These are phyloP conservation scores for Oreotrochilus melanogaster DNA, from an alignment of 2,113 vertebrate species.

Conservation along the genomic window DNA sequence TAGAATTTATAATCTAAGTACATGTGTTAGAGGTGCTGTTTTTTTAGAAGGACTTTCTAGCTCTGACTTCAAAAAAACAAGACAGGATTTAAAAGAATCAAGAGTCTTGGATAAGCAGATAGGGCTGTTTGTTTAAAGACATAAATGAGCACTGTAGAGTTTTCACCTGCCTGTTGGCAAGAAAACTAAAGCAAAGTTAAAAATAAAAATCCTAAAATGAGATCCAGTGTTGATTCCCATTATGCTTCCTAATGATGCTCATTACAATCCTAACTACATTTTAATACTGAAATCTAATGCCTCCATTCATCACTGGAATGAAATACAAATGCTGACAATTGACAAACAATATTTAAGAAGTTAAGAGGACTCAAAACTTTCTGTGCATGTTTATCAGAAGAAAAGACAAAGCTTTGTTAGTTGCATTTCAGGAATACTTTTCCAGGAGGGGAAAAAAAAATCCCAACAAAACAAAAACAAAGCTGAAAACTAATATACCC, in stretches of 20 bases:
- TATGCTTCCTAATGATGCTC: constrained; percentile 72
- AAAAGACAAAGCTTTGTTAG: not conserved
- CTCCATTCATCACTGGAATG: constrained; percentile 72
- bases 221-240: constrained; percentile 59
- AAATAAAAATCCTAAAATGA: constrained; percentile 35
- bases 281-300: constrained; percentile 77
- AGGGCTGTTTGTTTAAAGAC: not conserved
- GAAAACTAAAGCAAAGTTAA: not conserved
- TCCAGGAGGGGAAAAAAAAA: not conserved
- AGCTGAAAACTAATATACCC: not conserved
- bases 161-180: constrained; percentile 19
- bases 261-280: constrained; percentile 77
- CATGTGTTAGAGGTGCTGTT: not conserved
- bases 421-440: not conserved
- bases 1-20: not conserved
- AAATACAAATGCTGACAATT: constrained; percentile 73
- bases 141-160: not conserved
- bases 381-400: constrained; percentile 28
- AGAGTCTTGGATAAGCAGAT: not conserved
- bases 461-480: not conserved
- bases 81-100: not conserved
- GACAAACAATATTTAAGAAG: constrained; percentile 46
- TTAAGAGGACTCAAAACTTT: constrained; percentile 42
- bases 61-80: not conserved
- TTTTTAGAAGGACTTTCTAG: not conserved